These are phyloP conservation scores for Mola mola DNA, from an alignment of 2,113 vertebrate genomes.

Conservation along the genomic window DNA sequence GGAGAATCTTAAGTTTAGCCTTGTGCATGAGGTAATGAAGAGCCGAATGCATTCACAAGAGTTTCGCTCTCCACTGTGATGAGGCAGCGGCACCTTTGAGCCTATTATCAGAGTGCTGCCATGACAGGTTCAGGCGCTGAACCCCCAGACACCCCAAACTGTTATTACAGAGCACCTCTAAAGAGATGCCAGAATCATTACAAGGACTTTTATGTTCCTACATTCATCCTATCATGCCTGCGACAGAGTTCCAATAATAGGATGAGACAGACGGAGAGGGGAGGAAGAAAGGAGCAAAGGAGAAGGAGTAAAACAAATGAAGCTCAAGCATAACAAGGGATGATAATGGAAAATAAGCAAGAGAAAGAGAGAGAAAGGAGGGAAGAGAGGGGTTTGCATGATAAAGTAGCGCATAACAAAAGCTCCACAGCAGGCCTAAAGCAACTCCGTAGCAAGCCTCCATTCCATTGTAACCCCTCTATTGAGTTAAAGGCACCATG, in stretches of 20 bases:
- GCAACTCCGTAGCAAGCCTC: conserved; percentile 43
- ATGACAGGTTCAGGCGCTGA: conserved; percentile 65
- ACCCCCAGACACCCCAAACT: conserved; percentile 64
- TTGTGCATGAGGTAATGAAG: conserved; percentile 76
- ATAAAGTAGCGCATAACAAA: conserved; percentile 74
- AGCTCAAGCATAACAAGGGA: conserved; percentile 18
- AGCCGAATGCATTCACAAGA: conserved; percentile 55
- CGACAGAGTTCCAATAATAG: conserved; percentile 37
- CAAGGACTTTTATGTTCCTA: conserved; percentile 67
- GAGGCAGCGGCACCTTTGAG: conserved; percentile 71
- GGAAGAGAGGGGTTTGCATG: conserved; percentile 65
- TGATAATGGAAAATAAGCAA: conserved; percentile 43
- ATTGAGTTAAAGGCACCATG: conserved; percentile 71
- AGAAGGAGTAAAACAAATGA: conserved; percentile 35
- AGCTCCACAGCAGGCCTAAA: conserved; percentile 63
- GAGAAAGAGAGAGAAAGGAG: conserved; percentile 29
- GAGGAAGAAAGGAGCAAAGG: background rate
- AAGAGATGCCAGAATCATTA: conserved; percentile 63
- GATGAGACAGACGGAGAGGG: conserved; percentile 17
- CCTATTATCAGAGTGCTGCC: conserved; percentile 64
- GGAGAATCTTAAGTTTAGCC: conserved; percentile 65
- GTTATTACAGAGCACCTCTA: conserved; percentile 64
- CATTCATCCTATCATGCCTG: conserved; percentile 48
- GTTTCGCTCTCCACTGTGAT: conserved; percentile 49
- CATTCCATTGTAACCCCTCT: conserved; percentile 54